Evolutionary conservation across 2,113 vertebrate species (phyloP).

Genomic region (Hippocampus comes): DNA sequence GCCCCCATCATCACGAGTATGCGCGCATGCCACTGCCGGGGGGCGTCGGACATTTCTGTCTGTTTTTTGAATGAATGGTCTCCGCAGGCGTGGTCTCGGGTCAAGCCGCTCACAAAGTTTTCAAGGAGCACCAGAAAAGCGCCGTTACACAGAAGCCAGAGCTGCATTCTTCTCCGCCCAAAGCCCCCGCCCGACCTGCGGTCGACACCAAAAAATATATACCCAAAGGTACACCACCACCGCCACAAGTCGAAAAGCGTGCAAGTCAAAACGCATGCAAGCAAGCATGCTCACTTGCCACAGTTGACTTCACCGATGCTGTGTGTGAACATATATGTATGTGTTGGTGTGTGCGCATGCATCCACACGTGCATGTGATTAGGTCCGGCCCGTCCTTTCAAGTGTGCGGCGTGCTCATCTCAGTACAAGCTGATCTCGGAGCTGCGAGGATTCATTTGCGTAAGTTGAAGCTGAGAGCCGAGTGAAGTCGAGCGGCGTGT

Average conservation of each 20-base stretch:
- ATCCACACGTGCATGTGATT: neutral
- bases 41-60: too few species aligned
- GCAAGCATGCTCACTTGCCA: too few species aligned
- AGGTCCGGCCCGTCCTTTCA: conserved; percentile 29
- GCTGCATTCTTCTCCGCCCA: neutral
- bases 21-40: too few species aligned
- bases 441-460: conserved; percentile 63
- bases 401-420: conserved; percentile 33
- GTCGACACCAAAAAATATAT: neutral
- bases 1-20: conserved; percentile 58
- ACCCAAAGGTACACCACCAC: conserved; percentile 31
- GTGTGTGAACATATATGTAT: too few species aligned
- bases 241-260: neutral
- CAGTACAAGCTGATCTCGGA: conserved; percentile 40
- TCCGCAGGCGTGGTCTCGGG: conserved; percentile 53
- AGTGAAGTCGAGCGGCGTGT: neutral
- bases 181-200: neutral
- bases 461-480: conserved; percentile 31
- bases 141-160: neutral
- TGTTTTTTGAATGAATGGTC: neutral
- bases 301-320: too few species aligned
- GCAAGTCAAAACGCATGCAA: too few species aligned
- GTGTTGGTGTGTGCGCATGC: neutral
- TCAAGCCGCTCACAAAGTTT: conserved; percentile 52
- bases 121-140: conserved; percentile 34